Conservation (phyloP, 2,113 vertebrate genomes). For the Phalacrocorax aristotelis region DNA sequence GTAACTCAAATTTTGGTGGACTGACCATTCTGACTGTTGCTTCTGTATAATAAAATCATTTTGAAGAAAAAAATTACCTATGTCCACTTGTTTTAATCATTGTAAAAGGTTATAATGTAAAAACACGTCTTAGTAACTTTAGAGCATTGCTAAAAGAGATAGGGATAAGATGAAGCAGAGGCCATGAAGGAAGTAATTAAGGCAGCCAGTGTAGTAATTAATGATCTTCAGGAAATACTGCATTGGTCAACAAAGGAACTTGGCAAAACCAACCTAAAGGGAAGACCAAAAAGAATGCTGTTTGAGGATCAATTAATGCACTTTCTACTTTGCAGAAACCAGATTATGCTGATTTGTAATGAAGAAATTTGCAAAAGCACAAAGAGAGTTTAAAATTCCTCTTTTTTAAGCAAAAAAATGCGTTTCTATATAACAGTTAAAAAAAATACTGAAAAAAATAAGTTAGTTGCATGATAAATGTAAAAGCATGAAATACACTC, state of each 20-base stretch:
- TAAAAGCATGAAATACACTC: not conserved
- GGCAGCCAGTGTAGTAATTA: not conserved
- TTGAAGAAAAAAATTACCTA: not conserved
- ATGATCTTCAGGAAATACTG: not conserved
- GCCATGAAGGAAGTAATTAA: not conserved
- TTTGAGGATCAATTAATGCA: not conserved
- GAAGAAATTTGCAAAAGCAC: not conserved
- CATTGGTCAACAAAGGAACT: not conserved
- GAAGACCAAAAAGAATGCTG: not conserved
- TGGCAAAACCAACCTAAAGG: not conserved
- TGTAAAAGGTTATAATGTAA: not conserved
- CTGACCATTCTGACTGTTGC: not conserved
- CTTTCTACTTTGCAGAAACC: not conserved
- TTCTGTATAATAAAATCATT: not conserved
- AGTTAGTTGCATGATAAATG: not conserved
- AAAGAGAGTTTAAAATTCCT: not conserved
- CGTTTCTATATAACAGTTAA: not conserved
- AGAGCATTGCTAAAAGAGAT: not conserved
- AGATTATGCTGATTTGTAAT: not conserved
- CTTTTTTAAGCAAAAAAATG: not conserved
- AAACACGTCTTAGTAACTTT: not conserved
- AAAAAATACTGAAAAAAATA: not conserved
- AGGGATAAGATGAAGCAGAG: not conserved
- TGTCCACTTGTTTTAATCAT: not conserved
- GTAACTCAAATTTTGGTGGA: not conserved